Evolutionary conservation across 2,797 vertebrate genomes (phyloP).

Genomic region (Lepidocolaptes lacrymiger): DNA sequence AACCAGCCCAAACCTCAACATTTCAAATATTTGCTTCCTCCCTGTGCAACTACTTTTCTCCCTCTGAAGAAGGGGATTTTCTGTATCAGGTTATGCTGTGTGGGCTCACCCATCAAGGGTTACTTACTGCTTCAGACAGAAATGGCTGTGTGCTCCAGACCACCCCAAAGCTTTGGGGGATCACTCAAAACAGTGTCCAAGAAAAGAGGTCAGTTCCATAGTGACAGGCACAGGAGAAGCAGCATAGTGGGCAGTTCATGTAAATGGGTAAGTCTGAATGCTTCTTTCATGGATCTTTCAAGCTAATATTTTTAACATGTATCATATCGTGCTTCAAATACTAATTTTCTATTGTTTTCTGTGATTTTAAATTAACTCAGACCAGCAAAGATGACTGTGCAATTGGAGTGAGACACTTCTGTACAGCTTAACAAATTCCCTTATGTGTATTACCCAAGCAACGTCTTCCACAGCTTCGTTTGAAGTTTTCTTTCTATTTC

Average conservation of each 20-base stretch:
- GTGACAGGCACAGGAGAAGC: not conserved
- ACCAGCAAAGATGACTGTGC: not conserved
- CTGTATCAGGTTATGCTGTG: not conserved
- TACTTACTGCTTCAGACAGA: not conserved
- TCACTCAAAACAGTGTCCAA: not conserved
- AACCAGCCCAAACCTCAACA: not conserved
- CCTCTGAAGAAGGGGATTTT: not conserved
- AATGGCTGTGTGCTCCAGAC: not conserved
- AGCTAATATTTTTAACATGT: not conserved
- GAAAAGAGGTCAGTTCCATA: not conserved
- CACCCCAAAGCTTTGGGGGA: not conserved
- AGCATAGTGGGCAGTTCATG: not conserved
- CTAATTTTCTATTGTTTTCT: not conserved
- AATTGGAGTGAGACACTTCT: not conserved
- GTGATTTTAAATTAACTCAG: not conserved
- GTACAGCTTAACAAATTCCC: not conserved
- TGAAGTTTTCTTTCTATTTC: not conserved
- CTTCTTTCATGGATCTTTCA: not conserved
- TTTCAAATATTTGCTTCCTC: not conserved
- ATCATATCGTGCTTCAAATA: not conserved
- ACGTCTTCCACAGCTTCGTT: not conserved
- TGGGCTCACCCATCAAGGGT: not conserved
- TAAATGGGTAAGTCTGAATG: not conserved
- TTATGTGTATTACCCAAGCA: not conserved
- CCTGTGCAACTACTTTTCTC: not conserved